These are phyloP conservation scores for Clepsis dumicolana DNA, from an alignment of 2,888 invertebrate species.

Conservation along the genomic window DNA sequence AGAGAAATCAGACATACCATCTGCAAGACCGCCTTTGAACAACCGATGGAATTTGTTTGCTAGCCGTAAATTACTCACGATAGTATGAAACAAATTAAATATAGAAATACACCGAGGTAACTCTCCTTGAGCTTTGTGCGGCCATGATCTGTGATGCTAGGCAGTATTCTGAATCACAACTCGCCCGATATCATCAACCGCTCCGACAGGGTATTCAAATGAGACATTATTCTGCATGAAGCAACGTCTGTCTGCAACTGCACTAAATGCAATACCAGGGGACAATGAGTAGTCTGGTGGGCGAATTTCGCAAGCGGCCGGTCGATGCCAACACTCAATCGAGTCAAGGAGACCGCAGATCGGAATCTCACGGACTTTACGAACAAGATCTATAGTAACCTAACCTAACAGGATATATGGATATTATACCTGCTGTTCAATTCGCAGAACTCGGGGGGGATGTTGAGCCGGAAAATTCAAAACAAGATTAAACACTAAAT, in stretches of 20 bases:
- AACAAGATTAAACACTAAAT: background rate
- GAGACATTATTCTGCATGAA: slow-evolving; percentile 35
- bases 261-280: slow-evolving; percentile 65
- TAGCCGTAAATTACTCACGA: background rate
- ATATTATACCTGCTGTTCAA: background rate
- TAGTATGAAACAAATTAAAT: slow-evolving; percentile 9
- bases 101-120: background rate
- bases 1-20: slow-evolving; percentile 31
- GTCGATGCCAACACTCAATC: slow-evolving; percentile 70
- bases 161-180: slow-evolving; percentile 11
- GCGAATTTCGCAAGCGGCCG: slow-evolving; percentile 74
- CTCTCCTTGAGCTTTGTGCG: background rate
- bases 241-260: slow-evolving; percentile 44
- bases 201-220: slow-evolving; percentile 30
- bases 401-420: slow-evolving; percentile 5
- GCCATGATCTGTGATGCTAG: slow-evolving; percentile 7
- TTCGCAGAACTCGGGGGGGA: background rate
- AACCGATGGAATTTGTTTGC: slow-evolving; percentile 26
- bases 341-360: slow-evolving; percentile 76
- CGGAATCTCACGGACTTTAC: slow-evolving; percentile 57
- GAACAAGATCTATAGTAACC: background rate
- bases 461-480: background rate
- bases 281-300: slow-evolving; percentile 78
- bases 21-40: slow-evolving; percentile 23
- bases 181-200: slow-evolving; percentile 19